Evolutionary conservation across 2,113 vertebrate genomes (phyloP), one percentile per base, ranked within the genome.

Genomic region (Capreolus pygargus): DNA sequence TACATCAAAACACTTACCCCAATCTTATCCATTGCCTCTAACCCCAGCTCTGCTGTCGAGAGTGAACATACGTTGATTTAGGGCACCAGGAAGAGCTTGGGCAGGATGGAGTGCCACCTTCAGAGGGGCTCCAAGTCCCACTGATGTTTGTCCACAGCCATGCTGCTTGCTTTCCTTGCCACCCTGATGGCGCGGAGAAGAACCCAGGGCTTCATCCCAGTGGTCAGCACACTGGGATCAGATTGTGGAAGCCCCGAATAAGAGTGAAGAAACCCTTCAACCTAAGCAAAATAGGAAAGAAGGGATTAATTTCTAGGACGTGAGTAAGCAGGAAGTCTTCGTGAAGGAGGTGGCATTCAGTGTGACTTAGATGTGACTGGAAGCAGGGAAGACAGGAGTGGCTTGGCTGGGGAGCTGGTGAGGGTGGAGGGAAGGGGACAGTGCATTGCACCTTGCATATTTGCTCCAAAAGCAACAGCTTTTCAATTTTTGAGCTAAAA

Each of bases 101-200:
- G 57, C 64, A 74, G 61, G 21, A 25, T 8, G 57, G 89, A 47
- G 52, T n/a, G 28, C 6, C 30, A 12, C 16, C 64, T 60, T 83
- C 27, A 4, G 39, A 54, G 57, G 52, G 30, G 50, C 57, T 50
- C 33, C 21, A 2, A 5, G 45, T 86, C 30, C 19, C 16, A 3
- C 30, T 15, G 57, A 15, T 47, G 10, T 39, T 47, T 81, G 27
- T 76, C 55, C 39, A 54, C 30, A 16, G 81, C 30, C 9, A 1
- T 17, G 3, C 23, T 10, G 23, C 10, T 47, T 8, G 15, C 57
- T 45, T 78, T 87, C 50, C 36, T 36, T n/a, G 76, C 7, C 14
- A 83, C 23, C 8, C 12, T 64, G 21, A 1, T 1, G 17, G 36
- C 3, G 9, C 0, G 23, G 1, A 15, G 39, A 58, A 67, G 87